Evolutionary conservation across 2,797 vertebrate species (phyloP).

Genomic region (Ambastaia sidthimunki): DNA sequence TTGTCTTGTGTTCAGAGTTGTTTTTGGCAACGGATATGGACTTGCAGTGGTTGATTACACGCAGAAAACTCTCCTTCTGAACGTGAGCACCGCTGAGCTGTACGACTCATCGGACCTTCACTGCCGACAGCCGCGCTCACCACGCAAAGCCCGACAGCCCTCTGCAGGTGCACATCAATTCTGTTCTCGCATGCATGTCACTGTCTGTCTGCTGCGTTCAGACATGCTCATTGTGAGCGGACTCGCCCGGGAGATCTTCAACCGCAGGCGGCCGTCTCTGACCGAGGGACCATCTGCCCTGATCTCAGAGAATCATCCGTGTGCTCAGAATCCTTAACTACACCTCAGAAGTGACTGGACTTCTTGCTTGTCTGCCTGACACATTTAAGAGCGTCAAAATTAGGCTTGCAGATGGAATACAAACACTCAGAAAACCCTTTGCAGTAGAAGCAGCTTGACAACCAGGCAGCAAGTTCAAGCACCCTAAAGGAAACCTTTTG

Average conservation of each 20-base stretch:
- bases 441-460: no score
- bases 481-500: no score
- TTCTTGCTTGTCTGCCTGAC: no score
- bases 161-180: constrained; percentile 86
- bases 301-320: constrained; percentile 33
- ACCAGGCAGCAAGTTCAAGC: no score
- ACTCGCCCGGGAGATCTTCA: neutral
- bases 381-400: no score
- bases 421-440: no score
- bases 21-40: constrained; percentile 94
- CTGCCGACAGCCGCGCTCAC: constrained; percentile 90
- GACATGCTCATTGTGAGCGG: neutral
- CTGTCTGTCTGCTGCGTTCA: constrained; percentile 17
- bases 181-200: constrained; percentile 12
- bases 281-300: constrained; percentile 38
- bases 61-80: constrained; percentile 93
- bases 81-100: constrained; percentile 89
- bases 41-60: constrained; percentile 96
- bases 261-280: constrained; percentile 23
- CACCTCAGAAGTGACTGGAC: no score
- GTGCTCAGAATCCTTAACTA: constrained; percentile 30
- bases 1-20: constrained; percentile 81
- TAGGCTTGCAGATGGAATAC: no score
- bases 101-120: constrained; percentile 92
- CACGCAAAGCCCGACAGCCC: constrained; percentile 89